A percentile compares a stretch with the other conserved stretches of the same genome.
These are phyloP conservation scores for Acanthochromis polyacanthus DNA, from an alignment of 2,113 vertebrate genomes.

Conservation along the genomic window DNA sequence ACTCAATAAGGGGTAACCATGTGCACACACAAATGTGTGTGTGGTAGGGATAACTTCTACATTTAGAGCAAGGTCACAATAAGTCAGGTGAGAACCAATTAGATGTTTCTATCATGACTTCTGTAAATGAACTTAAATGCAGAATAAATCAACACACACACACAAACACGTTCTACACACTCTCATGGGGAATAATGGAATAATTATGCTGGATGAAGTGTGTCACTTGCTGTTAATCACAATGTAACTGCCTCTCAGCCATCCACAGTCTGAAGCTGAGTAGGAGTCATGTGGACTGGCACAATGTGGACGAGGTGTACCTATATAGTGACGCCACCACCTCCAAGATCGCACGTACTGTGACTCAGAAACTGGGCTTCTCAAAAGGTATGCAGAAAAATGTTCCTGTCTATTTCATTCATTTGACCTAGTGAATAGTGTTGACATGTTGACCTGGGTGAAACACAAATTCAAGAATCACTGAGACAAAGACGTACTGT, in stretches of 20 bases:
- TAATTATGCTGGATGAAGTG: slow-evolving; percentile 37
- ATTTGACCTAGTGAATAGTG: no score
- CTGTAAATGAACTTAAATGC: neutral
- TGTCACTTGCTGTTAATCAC: slow-evolving; percentile 42
- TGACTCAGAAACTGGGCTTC: slow-evolving; percentile 95
- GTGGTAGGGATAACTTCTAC: neutral
- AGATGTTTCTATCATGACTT: neutral
- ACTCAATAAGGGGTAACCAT: neutral
- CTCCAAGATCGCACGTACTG: slow-evolving; percentile 95
- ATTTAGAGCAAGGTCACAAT: slow-evolving; percentile 20
- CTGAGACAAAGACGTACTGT: no score
- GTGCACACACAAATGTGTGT: neutral
- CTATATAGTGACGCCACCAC: slow-evolving; percentile 97
- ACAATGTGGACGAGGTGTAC: slow-evolving; percentile 95
- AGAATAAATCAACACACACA: neutral
- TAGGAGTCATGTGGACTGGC: slow-evolving; percentile 95
- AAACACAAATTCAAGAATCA: no score
- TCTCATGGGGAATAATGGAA: neutral
- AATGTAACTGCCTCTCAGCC: slow-evolving; percentile 78
- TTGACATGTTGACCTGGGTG: no score
- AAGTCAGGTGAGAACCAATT: slow-evolving; percentile 20
- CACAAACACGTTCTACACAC: slow-evolving; percentile 1
- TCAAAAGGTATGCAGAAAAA: slow-evolving; percentile 87
- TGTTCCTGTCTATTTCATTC: no score
- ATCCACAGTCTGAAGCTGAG: slow-evolving; percentile 93